Conservation (phyloP, 2,888 invertebrate genomes). For the Meiosimyza platycephala region DNA sequence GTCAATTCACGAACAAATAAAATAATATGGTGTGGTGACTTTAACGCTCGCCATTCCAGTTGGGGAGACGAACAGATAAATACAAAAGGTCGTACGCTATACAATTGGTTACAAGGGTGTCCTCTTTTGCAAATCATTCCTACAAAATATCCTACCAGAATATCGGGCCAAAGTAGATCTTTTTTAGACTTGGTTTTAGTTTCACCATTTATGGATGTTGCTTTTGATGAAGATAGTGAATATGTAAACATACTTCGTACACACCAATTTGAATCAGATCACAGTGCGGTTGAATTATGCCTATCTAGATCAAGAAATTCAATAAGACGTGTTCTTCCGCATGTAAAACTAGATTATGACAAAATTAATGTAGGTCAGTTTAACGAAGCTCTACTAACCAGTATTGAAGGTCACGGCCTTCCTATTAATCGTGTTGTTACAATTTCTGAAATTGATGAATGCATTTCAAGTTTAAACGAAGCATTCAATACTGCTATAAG, state of each 20-base stretch:
- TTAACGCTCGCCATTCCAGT: neutral
- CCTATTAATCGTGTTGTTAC: neutral
- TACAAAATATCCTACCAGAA: neutral
- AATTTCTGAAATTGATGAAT: neutral
- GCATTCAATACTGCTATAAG: neutral
- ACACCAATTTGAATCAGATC: conserved; percentile 3
- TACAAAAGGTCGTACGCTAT: neutral
- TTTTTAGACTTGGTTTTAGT: conserved; percentile 12
- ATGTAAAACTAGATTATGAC: neutral
- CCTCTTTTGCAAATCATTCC: neutral
- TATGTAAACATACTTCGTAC: neutral
- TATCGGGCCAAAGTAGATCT: neutral
- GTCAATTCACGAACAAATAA: neutral
- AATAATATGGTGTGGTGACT: neutral
- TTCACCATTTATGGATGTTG: neutral
- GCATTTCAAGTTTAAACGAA: neutral
- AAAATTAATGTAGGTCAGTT: neutral
- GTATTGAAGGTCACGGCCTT: neutral
- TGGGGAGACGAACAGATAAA: conserved; percentile 1
- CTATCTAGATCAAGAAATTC: neutral
- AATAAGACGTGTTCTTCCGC: neutral
- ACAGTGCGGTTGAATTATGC: conserved; percentile 4
- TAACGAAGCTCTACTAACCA: neutral
- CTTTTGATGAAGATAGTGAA: neutral
- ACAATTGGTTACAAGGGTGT: neutral